Conservation (phyloP, 2,113 vertebrate species). For the Neolamprologus cancellatus region DNA sequence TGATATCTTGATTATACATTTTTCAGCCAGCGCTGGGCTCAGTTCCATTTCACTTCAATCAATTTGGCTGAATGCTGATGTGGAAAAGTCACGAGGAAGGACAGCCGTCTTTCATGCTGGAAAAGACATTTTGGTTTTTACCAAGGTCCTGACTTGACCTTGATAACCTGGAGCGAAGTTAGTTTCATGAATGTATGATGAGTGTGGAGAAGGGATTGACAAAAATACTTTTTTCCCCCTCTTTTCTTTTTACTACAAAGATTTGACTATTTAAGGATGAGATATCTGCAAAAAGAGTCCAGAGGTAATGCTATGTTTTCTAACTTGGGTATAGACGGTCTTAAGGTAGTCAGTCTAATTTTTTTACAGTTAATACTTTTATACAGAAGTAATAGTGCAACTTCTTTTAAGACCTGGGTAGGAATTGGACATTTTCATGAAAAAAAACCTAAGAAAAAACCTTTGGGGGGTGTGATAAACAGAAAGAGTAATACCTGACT, state of each 20-base stretch:
- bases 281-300: not conserved
- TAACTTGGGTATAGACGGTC: not conserved
- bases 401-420: not conserved
- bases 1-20: conserved; percentile 17
- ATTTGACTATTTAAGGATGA: not conserved
- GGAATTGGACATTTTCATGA: not conserved
- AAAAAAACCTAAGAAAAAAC: not conserved
- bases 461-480: not conserved
- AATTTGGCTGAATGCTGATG: conserved; percentile 16
- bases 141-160: not conserved
- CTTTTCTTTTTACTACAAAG: not conserved
- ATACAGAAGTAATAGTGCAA: not conserved
- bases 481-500: not conserved
- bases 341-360: not conserved
- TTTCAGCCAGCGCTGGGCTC: conserved; percentile 5
- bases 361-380: not conserved
- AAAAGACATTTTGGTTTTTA: not conserved
- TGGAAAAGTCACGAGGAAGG: conserved; percentile 1
- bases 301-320: not conserved
- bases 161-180: not conserved
- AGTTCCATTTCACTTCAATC: conserved; percentile 18
- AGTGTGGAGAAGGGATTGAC: not conserved
- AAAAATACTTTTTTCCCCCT: rapidly evolving
- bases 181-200: not conserved
- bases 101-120: not conserved